phyloP scores from a whole-genome alignment of 2,888 invertebrate species.

The Sphinx pinastri region DNA sequence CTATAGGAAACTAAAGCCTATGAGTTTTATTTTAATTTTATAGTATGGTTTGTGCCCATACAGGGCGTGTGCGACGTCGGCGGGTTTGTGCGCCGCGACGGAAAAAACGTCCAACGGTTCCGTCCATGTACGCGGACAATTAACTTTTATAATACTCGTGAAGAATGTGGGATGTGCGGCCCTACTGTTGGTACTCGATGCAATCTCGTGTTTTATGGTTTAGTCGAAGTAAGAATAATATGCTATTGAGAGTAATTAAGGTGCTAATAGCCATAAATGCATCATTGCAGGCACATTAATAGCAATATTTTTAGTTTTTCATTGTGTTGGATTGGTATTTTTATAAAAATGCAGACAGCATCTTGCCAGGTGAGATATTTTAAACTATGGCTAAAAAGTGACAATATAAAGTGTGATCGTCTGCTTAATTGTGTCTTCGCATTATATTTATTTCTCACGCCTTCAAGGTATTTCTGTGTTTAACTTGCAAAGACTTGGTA shows the following conservation, averaged over 20 bases:
- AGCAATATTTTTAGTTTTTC: background rate
- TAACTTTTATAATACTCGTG: constrained; percentile 40
- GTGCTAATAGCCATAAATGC: background rate
- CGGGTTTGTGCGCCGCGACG: background rate
- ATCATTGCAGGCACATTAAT: background rate
- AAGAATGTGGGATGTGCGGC: constrained; percentile 33
- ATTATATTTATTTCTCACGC: too few relatives aligned
- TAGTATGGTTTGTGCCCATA: constrained; percentile 24
- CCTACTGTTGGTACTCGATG: constrained; percentile 27
- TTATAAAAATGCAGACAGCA: too few relatives aligned
- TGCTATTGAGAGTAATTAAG: background rate
- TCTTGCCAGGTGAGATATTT: too few relatives aligned
- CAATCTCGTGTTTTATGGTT: background rate
- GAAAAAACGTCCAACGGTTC: constrained; percentile 35
- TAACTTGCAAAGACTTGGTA: too few relatives aligned
- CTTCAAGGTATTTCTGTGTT: too few relatives aligned
- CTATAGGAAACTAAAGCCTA: constrained; percentile 17
- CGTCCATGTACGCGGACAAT: constrained; percentile 38
- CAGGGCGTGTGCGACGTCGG: background rate
- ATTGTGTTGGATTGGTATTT: background rate
- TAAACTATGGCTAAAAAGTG: too few relatives aligned
- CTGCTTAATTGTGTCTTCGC: too few relatives aligned
- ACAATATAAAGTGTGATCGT: too few relatives aligned
- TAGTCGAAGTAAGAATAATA: background rate
- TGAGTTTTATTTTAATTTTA: constrained; percentile 23